Evolutionary conservation across 2,113 vertebrate species (phyloP).

Genomic region (Petrocephalus zakoni): DNA sequence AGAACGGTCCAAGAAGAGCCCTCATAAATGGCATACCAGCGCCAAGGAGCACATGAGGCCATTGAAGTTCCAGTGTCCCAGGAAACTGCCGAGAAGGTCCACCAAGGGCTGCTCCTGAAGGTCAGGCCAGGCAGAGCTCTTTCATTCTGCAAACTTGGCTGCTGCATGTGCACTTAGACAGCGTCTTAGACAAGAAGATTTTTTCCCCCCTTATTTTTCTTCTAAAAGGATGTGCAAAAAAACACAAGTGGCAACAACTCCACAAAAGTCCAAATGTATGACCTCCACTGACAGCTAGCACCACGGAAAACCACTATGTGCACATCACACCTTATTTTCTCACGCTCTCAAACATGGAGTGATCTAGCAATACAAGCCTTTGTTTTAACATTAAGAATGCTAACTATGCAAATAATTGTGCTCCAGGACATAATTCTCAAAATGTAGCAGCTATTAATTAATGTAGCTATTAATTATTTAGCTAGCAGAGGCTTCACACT

Average conservation of each 20-base stretch:
- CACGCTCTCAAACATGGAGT: neutral
- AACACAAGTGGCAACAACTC: neutral
- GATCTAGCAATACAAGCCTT: neutral
- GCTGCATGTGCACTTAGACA: neutral
- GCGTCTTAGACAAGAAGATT: neutral
- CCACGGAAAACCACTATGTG: neutral
- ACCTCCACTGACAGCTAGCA: neutral
- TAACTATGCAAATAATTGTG: neutral
- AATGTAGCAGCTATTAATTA: neutral
- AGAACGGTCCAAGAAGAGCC: neutral
- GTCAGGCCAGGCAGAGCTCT: neutral
- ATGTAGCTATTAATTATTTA: conserved; percentile 1
- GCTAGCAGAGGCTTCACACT: neutral
- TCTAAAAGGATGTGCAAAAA: neutral
- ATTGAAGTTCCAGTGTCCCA: neutral
- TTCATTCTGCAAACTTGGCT: neutral
- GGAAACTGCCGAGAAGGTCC: neutral
- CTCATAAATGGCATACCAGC: neutral
- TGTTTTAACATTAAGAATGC: neutral
- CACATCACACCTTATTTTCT: neutral
- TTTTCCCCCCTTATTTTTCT: neutral
- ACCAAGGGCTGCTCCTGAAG: neutral
- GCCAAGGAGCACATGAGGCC: neutral
- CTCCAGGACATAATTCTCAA: neutral
- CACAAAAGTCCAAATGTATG: neutral